Conservation (phyloP, 2,888 invertebrate species). For the Ochropleura plecta region DNA sequence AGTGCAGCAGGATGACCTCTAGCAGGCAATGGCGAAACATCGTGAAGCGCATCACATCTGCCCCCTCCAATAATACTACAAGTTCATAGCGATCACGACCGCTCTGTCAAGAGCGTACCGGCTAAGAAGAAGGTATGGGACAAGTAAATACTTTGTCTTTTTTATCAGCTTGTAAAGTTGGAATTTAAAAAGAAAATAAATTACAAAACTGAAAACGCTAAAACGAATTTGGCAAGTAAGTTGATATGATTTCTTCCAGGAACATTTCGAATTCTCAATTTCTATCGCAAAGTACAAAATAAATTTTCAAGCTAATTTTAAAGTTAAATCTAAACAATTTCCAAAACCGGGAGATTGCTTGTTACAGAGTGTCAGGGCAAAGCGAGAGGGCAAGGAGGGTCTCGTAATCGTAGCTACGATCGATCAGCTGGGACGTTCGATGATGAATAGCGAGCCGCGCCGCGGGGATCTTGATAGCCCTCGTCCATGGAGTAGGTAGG, state of each 20-base stretch:
- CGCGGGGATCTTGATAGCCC: slow-evolving; percentile 73
- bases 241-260: slow-evolving; percentile 19
- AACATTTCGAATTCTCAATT: slow-evolving; percentile 36
- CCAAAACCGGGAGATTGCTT: slow-evolving; percentile 59
- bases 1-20: too few relatives aligned
- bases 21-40: too few relatives aligned
- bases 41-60: too few relatives aligned
- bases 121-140: not conserved
- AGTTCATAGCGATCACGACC: too few relatives aligned
- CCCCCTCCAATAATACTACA: too few relatives aligned
- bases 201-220: not conserved
- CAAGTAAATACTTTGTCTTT: slow-evolving; percentile 8
- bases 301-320: slow-evolving; percentile 52
- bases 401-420: slow-evolving; percentile 69
- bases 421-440: slow-evolving; percentile 76
- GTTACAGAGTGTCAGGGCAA: slow-evolving; percentile 54
- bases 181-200: slow-evolving; percentile 1
- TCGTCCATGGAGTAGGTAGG: slow-evolving; percentile 27
- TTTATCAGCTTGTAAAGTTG: slow-evolving; percentile 10
- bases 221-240: not conserved
- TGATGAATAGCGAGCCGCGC: slow-evolving; percentile 76
- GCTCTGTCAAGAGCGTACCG: too few relatives aligned
- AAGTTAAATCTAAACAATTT: slow-evolving; percentile 59
- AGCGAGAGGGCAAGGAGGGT: slow-evolving; percentile 34
- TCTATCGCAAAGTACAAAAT: slow-evolving; percentile 31